Evolutionary conservation across 2,888 invertebrate genomes (phyloP).

Genomic region (Labia minor): DNA sequence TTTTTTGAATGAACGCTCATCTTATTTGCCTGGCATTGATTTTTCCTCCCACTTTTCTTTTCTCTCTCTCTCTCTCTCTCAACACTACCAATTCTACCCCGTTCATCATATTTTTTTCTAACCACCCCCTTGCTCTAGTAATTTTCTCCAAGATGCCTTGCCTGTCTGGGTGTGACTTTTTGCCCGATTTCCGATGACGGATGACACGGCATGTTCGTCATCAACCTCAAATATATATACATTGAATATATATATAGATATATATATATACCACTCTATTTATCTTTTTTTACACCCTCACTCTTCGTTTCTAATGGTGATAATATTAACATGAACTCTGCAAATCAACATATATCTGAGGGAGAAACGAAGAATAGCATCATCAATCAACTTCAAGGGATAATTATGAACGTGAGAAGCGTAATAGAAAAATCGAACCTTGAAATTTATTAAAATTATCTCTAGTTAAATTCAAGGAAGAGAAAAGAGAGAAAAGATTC

Average conservation of each 20-base stretch:
- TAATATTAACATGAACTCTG: neutral
- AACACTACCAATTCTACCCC: neutral
- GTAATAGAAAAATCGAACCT: neutral
- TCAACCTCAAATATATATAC: neutral
- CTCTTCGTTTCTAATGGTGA: neutral
- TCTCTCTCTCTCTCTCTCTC: too few species aligned
- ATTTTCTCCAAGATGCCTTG: too few species aligned
- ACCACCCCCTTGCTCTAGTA: too few species aligned
- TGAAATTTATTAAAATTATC: too few species aligned
- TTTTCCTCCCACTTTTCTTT: neutral
- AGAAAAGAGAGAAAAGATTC: too few species aligned
- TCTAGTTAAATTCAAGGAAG: too few species aligned
- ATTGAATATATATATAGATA: too few species aligned
- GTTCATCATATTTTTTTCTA: too few species aligned
- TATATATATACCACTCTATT: neutral
- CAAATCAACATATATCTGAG: neutral
- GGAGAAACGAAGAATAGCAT: neutral
- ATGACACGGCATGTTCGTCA: conserved; percentile 1
- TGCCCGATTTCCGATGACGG: conserved; percentile 8
- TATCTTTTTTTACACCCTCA: neutral
- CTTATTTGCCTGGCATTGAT: neutral
- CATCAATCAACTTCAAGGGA: neutral
- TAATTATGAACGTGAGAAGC: neutral
- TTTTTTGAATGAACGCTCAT: neutral
- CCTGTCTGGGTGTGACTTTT: neutral